A percentile compares a stretch with the other conserved stretches of the same genome.
Conservation (phyloP, 2,113 vertebrate species). For the Fregetta grallaria region DNA sequence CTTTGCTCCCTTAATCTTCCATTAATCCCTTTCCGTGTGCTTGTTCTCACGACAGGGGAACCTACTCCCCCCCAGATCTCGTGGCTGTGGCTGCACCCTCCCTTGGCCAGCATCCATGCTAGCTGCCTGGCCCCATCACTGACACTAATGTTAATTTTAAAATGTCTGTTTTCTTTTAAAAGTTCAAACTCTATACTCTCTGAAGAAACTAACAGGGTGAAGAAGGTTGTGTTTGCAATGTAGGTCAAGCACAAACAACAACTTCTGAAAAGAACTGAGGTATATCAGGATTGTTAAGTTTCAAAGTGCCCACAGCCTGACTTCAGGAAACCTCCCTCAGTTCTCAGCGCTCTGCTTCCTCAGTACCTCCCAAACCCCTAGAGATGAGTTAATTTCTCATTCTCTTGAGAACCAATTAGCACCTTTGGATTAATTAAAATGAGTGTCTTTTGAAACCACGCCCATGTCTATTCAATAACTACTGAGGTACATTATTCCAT, state of each 20-base stretch:
- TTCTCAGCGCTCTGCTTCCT: neutral
- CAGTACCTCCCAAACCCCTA: neutral
- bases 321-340: neutral
- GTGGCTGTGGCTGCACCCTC: neutral
- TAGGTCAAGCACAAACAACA: neutral
- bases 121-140: neutral
- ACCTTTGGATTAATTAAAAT: neutral
- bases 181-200: neutral
- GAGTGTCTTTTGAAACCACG: neutral
- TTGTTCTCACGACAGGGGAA: neutral
- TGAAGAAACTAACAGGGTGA: neutral
- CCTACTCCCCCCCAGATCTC: neutral
- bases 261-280: neutral
- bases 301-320: neutral
- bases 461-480: neutral
- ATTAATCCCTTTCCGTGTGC: neutral
- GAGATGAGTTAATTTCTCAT: neutral
- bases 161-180: neutral
- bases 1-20: neutral
- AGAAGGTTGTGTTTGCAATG: neutral
- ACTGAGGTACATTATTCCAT: neutral
- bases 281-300: neutral
- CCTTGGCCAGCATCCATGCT: neutral
- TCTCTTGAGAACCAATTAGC: neutral
- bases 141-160: neutral